Conservation (phyloP, 23 tunicate genomes). For the Trididemnum miniatum region DNA sequence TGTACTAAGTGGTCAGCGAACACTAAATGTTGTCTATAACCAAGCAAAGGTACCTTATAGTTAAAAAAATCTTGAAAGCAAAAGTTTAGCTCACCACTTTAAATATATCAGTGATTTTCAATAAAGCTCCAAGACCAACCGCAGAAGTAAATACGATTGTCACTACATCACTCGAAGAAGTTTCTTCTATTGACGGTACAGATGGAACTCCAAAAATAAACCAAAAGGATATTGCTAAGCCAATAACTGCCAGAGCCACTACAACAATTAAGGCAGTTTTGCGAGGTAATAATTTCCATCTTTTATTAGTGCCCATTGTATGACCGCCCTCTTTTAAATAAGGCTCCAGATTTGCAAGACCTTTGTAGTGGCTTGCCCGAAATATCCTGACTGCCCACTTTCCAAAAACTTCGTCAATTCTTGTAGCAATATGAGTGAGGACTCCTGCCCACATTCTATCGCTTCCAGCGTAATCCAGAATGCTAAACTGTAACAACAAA, state of each 20-base stretch:
- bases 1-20: too few species aligned
- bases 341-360: conserved; percentile 13
- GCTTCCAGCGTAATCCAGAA: conserved; percentile 62
- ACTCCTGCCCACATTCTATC: conserved; percentile 67
- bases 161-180: background rate
- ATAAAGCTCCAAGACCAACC: conserved; percentile 29
- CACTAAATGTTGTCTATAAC: too few species aligned
- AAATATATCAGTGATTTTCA: conserved; percentile 12
- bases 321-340: conserved; percentile 16
- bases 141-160: conserved; percentile 26
- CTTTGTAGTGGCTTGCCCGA: conserved; percentile 56
- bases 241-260: conserved; percentile 13
- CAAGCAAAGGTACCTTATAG: too few species aligned
- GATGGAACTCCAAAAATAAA: conserved; percentile 32
- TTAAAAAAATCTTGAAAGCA: too few species aligned
- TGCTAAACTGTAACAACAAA: conserved; percentile 36
- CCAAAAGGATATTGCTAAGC: background rate
- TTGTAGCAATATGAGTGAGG: conserved; percentile 36
- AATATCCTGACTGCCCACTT: conserved; percentile 43
- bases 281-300: background rate
- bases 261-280: background rate
- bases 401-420: conserved; percentile 46
- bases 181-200: background rate
- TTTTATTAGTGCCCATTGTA: background rate
- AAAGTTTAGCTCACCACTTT: conserved; percentile 36